Evolutionary conservation across 1,140 invertebrate genomes (phyloP).

Genomic region (Laupala kohalensis): DNA sequence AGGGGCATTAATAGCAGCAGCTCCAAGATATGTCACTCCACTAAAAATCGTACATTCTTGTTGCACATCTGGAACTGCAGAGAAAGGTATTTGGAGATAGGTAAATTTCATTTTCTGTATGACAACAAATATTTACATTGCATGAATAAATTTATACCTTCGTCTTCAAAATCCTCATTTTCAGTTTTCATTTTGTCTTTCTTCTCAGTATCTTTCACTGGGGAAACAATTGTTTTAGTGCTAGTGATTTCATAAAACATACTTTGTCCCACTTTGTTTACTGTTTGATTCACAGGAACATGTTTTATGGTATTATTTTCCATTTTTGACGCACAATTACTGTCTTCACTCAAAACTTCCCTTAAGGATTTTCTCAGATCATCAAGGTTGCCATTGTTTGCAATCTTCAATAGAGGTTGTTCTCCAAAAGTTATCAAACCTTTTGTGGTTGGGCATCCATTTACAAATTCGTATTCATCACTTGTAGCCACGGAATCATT

Average conservation of each 20-base stretch:
- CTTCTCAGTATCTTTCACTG: constrained; percentile 43
- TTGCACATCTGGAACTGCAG: constrained; percentile 46
- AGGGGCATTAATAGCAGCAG: constrained; percentile 82
- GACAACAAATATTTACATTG: background rate
- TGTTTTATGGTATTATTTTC: constrained; percentile 10
- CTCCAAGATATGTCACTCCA: constrained; percentile 87
- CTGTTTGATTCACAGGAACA: constrained; percentile 13
- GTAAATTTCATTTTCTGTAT: background rate
- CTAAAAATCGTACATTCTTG: constrained; percentile 85
- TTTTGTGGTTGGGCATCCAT: constrained; percentile 19
- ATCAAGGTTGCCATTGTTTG: constrained; percentile 54
- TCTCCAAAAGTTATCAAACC: constrained; percentile 10
- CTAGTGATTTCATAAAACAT: constrained; percentile 30
- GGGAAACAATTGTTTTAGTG: constrained; percentile 5
- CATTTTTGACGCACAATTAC: constrained; percentile 2
- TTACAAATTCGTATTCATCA: constrained; percentile 73
- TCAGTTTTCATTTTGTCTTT: constrained; percentile 63
- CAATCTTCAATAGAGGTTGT: constrained; percentile 56
- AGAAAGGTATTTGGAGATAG: too few species aligned
- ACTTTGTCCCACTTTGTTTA: constrained; percentile 23
- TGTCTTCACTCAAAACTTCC: constrained; percentile 49
- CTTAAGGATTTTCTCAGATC: constrained; percentile 58
- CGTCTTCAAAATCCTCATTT: constrained; percentile 51
- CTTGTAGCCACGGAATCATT: constrained; percentile 68
- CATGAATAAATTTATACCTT: background rate